A percentile compares a stretch with the other conserved stretches of the same genome.
Evolutionary conservation across 2,797 vertebrate genomes (phyloP).

Genomic region (Neosalanx taihuensis): DNA sequence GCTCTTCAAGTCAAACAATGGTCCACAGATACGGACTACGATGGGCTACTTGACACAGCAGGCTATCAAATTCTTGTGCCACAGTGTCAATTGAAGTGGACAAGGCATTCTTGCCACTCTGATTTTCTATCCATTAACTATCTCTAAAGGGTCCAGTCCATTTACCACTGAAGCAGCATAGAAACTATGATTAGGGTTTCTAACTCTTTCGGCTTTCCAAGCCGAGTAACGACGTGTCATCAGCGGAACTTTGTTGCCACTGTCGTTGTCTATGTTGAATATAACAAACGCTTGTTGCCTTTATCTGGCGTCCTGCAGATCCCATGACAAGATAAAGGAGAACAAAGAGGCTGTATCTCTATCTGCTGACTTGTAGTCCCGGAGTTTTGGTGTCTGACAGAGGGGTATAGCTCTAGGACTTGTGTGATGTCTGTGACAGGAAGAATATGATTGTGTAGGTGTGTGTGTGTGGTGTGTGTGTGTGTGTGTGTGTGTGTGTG

Average conservation of each 20-base stretch:
- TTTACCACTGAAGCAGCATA: not conserved
- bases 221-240: not conserved
- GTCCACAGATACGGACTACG: not conserved
- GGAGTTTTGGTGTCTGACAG: constrained; percentile 49
- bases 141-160: not conserved
- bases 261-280: constrained; percentile 31
- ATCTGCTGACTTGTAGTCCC: constrained; percentile 28
- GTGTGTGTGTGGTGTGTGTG: constrained; percentile 25
- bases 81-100: not conserved
- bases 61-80: not conserved
- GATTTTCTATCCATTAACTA: not conserved
- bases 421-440: constrained; percentile 50
- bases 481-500: constrained; percentile 24
- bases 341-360: constrained; percentile 36
- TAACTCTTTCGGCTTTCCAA: not conserved
- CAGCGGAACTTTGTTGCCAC: not conserved
- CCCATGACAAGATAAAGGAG: constrained; percentile 48
- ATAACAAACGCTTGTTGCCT: constrained; percentile 38
- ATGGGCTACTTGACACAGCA: no score
- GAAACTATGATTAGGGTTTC: not conserved
- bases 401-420: constrained; percentile 42
- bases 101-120: not conserved
- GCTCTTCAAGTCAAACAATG: not conserved
- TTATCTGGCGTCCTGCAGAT: constrained; percentile 49
- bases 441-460: constrained; percentile 15